phyloP scores from a whole-genome alignment of 2,113 vertebrate genomes.

The Mustela lutreola region DNA sequence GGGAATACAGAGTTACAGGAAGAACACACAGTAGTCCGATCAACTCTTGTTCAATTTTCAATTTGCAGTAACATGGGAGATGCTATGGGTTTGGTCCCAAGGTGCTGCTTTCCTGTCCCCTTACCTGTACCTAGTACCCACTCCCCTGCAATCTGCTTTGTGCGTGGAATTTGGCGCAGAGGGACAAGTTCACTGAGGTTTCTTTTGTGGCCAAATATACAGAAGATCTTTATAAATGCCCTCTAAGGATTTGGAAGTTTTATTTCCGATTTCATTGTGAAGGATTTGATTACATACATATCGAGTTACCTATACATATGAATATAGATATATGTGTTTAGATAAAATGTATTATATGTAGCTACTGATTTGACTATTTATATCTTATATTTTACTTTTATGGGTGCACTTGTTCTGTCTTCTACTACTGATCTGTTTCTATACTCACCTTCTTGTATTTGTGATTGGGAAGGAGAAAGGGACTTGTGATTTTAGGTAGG shows the following conservation, averaged over 20 bases:
- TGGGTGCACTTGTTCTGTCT: neutral
- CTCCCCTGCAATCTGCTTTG: neutral
- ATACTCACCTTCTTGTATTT: neutral
- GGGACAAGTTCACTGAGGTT: neutral
- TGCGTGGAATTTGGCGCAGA: neutral
- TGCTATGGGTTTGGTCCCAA: neutral
- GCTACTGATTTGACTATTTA: neutral
- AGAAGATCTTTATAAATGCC: neutral
- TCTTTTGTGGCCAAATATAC: neutral
- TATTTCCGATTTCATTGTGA: neutral
- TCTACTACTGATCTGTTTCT: neutral
- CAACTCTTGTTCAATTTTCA: neutral
- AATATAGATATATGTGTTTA: neutral
- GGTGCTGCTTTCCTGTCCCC: neutral
- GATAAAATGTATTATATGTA: neutral
- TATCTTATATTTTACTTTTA: neutral
- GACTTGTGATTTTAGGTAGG: neutral
- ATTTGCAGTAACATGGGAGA: neutral
- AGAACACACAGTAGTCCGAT: neutral
- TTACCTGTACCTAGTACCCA: no score
- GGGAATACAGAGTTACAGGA: fast-evolving
- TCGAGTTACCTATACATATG: neutral
- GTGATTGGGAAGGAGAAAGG: neutral
- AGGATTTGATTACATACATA: neutral
- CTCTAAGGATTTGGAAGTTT: neutral